Evolutionary conservation across 1,140 invertebrate species (phyloP).

Genomic region (Leptestheria dahalacensis): DNA sequence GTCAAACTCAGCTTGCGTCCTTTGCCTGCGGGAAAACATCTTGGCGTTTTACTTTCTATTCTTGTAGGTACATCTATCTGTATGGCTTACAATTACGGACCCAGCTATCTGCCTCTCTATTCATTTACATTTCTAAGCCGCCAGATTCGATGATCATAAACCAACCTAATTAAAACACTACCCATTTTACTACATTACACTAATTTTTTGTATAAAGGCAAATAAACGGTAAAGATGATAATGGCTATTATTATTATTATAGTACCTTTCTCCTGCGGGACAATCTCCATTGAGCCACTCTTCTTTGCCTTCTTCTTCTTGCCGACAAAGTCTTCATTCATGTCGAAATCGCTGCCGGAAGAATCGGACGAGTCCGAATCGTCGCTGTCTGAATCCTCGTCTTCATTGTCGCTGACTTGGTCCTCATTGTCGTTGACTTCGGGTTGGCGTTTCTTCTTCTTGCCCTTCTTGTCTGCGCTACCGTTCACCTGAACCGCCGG

Average conservation of each 20-base stretch:
- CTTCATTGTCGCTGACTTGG: constrained; percentile 41
- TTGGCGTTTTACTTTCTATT: too few relatives aligned
- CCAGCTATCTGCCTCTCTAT: too few relatives aligned
- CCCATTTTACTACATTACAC: too few relatives aligned
- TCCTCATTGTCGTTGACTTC: constrained; percentile 29
- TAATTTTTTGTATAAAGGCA: too few relatives aligned
- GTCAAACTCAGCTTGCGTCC: constrained; percentile 49
- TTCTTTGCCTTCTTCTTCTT: constrained; percentile 20
- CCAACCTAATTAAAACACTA: too few relatives aligned
- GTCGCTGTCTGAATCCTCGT: constrained; percentile 23
- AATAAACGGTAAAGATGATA: too few relatives aligned
- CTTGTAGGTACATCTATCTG: too few relatives aligned
- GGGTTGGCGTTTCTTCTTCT: constrained; percentile 21
- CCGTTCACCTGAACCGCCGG: constrained; percentile 17
- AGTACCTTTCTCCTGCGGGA: constrained; percentile 28
- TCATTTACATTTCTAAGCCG: too few relatives aligned
- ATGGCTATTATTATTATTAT: neutral
- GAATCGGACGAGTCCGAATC: neutral
- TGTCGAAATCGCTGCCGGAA: neutral
- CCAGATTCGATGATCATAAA: too few relatives aligned
- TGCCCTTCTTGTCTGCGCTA: too few relatives aligned
- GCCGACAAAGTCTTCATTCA: constrained; percentile 19
- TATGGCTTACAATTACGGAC: too few relatives aligned
- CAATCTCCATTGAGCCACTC: constrained; percentile 46
- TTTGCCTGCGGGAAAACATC: constrained; percentile 25